Evolutionary conservation across 2,797 vertebrate genomes (phyloP).

Genomic region (Okamejei kenojei): DNA sequence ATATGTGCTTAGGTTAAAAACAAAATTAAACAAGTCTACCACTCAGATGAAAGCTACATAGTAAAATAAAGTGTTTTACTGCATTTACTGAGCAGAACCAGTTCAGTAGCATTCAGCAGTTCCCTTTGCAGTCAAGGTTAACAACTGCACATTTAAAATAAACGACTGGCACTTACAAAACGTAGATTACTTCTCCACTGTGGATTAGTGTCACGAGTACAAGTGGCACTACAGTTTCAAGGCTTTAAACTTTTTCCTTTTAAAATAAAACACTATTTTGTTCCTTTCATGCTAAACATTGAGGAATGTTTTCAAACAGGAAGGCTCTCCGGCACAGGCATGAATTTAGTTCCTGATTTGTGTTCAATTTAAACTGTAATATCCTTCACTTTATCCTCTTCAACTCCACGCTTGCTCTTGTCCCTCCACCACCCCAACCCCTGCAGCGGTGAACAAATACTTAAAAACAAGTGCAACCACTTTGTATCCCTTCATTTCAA

Average conservation of each 20-base stretch:
- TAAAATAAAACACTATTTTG: conserved; percentile 18
- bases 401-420: no score
- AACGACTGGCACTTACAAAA: conserved; percentile 16
- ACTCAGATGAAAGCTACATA: neutral
- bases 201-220: neutral
- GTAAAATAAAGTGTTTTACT: neutral
- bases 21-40: neutral
- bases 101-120: neutral
- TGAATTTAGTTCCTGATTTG: conserved; percentile 32
- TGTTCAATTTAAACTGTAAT: neutral
- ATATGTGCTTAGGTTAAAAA: conserved; percentile 17
- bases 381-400: neutral
- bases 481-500: neutral
- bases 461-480: neutral
- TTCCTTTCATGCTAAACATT: conserved; percentile 18
- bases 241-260: neutral
- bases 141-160: neutral
- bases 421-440: neutral
- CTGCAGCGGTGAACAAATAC: conserved; percentile 13
- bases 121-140: conserved; percentile 23
- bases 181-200: neutral
- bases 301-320: neutral
- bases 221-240: neutral
- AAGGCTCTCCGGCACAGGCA: conserved; percentile 3
- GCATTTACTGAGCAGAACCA: neutral